Conservation (phyloP, 2,797 vertebrate species). For the Myotis myotis region DNA sequence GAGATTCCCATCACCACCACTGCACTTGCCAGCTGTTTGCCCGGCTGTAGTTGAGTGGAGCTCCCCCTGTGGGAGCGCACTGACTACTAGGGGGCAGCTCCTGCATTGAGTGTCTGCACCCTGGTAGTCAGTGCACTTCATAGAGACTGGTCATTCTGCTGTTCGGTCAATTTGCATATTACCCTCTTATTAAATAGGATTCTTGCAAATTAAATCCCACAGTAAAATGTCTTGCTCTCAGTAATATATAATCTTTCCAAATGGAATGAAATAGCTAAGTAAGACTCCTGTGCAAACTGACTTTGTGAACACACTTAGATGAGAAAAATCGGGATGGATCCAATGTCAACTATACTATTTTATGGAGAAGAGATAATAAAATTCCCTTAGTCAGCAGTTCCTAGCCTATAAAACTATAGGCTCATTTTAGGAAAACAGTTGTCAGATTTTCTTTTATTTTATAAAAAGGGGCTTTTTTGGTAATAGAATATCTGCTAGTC, state of each 20-base stretch:
- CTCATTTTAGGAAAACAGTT: conserved; percentile 19
- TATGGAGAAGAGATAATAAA: not conserved
- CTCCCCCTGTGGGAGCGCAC: no score
- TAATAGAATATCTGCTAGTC: not conserved
- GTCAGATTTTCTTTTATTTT: conserved; percentile 26
- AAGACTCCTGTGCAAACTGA: not conserved
- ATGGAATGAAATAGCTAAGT: not conserved
- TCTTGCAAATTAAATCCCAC: not conserved
- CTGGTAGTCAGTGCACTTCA: no score
- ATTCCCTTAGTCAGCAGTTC: not conserved
- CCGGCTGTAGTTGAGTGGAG: no score
- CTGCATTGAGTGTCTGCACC: no score
- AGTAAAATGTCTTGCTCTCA: not conserved
- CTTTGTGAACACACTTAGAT: not conserved
- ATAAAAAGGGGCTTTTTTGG: not conserved
- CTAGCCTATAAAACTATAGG: not conserved
- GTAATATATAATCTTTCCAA: not conserved
- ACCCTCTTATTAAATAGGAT: no score
- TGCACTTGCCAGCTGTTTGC: no score
- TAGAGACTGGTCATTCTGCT: no score
- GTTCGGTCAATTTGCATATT: no score
- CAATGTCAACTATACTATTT: not conserved
- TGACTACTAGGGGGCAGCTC: no score
- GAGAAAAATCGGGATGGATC: not conserved
- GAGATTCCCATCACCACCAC: no score